These are phyloP conservation scores for Rhegmatorhina hoffmannsi DNA, from an alignment of 2,113 vertebrate genomes.

Conservation along the genomic window DNA sequence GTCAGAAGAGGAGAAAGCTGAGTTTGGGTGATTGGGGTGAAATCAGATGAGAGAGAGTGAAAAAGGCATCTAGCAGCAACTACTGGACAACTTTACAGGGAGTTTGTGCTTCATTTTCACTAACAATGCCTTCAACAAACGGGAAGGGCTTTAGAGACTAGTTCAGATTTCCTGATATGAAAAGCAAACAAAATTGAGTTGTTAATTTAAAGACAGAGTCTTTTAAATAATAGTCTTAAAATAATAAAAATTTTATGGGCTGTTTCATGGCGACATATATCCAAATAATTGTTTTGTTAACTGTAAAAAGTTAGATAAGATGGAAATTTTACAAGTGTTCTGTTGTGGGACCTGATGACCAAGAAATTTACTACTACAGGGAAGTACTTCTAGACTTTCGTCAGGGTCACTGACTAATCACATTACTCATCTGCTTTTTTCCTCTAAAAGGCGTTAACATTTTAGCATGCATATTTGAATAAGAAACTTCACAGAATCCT, in stretches of 20 bases:
- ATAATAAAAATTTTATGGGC: background rate
- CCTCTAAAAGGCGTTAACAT: background rate
- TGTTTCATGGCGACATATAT: background rate
- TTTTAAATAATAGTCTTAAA: background rate
- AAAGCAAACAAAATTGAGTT: background rate
- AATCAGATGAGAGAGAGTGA: background rate
- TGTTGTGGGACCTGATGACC: background rate
- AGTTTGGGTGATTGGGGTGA: background rate
- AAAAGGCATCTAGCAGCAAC: background rate
- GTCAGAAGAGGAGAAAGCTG: background rate
- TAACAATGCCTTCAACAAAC: background rate
- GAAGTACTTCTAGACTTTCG: constrained; percentile 4
- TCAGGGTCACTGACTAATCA: background rate
- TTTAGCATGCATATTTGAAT: background rate
- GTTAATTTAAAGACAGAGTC: background rate
- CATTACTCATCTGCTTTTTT: background rate
- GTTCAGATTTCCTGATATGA: background rate
- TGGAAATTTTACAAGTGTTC: background rate
- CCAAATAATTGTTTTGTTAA: background rate
- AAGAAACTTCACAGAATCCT: background rate
- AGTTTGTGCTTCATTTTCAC: background rate
- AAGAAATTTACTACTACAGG: background rate
- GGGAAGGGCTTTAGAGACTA: background rate
- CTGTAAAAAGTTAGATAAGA: background rate
- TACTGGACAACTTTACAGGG: background rate